Conservation (phyloP, 1,140 invertebrate genomes). For the Trialeurodes vaporariorum region DNA sequence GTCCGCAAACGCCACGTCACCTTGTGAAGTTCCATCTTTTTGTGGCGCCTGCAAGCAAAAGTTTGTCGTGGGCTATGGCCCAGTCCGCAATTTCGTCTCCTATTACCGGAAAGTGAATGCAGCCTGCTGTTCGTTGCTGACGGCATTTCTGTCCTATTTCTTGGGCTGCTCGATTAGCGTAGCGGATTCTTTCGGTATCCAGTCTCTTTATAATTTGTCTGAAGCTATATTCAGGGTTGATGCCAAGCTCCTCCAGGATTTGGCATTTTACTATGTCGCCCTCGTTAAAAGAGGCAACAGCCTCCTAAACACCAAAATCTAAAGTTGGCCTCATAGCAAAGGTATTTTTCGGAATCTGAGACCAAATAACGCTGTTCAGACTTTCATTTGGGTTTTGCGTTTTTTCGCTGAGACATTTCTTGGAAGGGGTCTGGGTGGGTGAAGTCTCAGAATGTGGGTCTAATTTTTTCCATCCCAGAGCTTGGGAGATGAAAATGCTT, state of each 20-base stretch:
- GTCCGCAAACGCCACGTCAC: too few relatives aligned
- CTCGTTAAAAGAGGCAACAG: conserved; percentile 10
- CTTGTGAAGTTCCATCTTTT: too few relatives aligned
- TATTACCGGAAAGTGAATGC: too few relatives aligned
- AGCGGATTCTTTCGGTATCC: neutral
- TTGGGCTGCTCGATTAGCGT: neutral
- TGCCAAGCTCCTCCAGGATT: conserved; percentile 7
- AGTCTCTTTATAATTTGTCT: neutral
- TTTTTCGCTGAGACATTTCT: conserved; percentile 19
- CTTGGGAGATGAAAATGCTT: conserved; percentile 2
- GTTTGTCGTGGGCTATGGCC: too few relatives aligned
- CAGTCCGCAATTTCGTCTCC: too few relatives aligned
- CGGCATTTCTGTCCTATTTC: neutral
- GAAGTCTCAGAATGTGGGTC: conserved; percentile 21
- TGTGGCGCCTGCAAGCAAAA: too few relatives aligned
- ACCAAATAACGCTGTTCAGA: conserved; percentile 24
- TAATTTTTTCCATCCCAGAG: conserved; percentile 13
- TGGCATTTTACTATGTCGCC: conserved; percentile 10
- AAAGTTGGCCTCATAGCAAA: conserved; percentile 20
- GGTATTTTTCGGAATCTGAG: conserved; percentile 21
- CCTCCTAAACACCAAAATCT: conserved; percentile 19
- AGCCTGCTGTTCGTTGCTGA: too few relatives aligned
- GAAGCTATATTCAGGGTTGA: neutral
- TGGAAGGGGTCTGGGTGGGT: conserved; percentile 11
- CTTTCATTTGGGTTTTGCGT: conserved; percentile 24